Evolutionary conservation across 2,797 vertebrate species (phyloP), one percentile per base, ranked within the genome.

Genomic region (Chanos chanos): DNA sequence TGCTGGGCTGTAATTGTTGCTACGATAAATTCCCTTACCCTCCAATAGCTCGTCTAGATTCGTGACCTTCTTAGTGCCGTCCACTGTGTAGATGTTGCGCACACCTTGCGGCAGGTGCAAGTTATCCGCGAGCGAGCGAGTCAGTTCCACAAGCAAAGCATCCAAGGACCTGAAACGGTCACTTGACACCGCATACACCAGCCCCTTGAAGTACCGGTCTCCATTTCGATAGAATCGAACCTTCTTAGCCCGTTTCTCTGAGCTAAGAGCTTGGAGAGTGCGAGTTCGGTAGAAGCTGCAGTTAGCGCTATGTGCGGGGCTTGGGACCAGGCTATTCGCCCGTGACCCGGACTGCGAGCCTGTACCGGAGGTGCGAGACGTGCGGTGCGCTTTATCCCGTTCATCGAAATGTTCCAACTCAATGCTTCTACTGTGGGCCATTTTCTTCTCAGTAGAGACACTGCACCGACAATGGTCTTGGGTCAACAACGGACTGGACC

Each of bases 201-300:
- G 87, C 61, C 96, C 96, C 72, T 96, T 98, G 81, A 99, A 99
- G 80, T 95, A 99, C 33, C 91, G 89, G 88, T 99, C 96, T 10
- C 96, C 96, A 0, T 99, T 98, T 59, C 95, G 91, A 85, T 96
- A 98, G 80, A 98, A 99, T n/a, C 95, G 85, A 7, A 96, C 96
- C 82, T 96, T 98, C 63, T 93, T 94, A 66, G 96, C 96, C 24
- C 91, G 92, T 74, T 93, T 94, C 88, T 99, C 96, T 0, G 94
- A 94, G 80, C 94, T 97, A 59, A 98, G 96, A 6, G 96, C 88
- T 87, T 97, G 95, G 73, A 98, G 88, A n/a, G 96, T 99, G 31
- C 96, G 91, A 67, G 94, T 99, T 53, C 96, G 92, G 86, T 97
- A 99, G 73, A 97, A 94, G 85, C 95, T 98, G 83, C 95, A 98